Evolutionary conservation across 2,888 invertebrate species (phyloP), one percentile per base, ranked within the genome.

Genomic region (Acholoe squamosa): DNA sequence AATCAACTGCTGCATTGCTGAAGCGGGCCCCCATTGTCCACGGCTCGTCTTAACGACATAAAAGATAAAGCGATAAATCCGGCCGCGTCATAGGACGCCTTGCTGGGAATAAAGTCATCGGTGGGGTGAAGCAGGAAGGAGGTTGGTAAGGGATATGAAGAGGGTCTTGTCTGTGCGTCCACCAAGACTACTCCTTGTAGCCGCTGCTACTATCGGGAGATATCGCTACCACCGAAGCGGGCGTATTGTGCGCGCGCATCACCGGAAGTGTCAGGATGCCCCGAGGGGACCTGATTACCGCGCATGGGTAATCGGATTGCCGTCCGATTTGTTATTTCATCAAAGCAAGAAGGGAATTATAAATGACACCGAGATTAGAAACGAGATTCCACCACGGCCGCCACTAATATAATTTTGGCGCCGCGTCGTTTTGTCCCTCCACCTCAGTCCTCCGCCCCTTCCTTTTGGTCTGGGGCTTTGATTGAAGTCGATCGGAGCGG

Each of bases 341-440:
- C 84, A 84, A 84, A 84, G 84, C 84, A 84, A 84, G 84, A 84
- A 84, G 84, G 84, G 84, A 84, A 84, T 84, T 84, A 84, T 84
- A 84, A 84, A 84, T 84, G 84, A 84, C 84, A 84, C 84, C 84
- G 51, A 51, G 84, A 84, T 84, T 84, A 84, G 84, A 84, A 84
- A 84, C 84, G 84, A 84, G 84, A 84, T 84, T 84, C 84, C 84
- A 7, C 43, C 28, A 28, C 84, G 12, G 84, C n/a, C 33, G 84
- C 34, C 16, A 25, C 77, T 84, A 84, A 84, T 84, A 84, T 84
- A 5, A 84, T 84, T 84, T 84, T 43, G 43, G 84, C 43, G 84
- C 16, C 43, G 34, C 34, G 25, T 16, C 84, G 51, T 84, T 84
- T 33, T 84, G 84, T 84, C 19, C n/a, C 10, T 25, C 84, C 16